Evolutionary conservation across 2,888 invertebrate genomes (phyloP).

Genomic region (Macropis europaea): DNA sequence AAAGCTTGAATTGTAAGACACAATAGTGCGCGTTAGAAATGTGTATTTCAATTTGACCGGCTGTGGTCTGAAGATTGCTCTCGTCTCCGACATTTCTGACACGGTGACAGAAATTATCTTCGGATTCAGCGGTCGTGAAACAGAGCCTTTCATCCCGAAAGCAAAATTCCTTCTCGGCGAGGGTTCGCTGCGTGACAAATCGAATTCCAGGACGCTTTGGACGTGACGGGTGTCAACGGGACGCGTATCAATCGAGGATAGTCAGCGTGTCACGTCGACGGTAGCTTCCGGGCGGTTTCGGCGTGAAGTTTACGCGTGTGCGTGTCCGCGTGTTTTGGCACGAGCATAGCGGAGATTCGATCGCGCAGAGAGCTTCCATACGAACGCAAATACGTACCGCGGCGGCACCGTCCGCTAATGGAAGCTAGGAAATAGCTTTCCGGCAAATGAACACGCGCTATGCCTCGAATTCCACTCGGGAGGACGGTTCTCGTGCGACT

Average conservation of each 20-base stretch:
- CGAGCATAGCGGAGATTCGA: conserved; percentile 8
- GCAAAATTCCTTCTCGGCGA: too few relatives aligned
- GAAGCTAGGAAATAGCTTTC: conserved; percentile 65
- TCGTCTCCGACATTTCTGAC: too few relatives aligned
- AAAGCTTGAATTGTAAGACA: too few relatives aligned
- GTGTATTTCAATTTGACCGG: too few relatives aligned
- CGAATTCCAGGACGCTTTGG: too few relatives aligned
- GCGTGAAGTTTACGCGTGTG: neutral
- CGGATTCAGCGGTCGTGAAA: too few relatives aligned
- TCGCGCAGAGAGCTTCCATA: conserved; percentile 2
- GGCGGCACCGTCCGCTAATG: conserved; percentile 53
- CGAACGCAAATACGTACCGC: conserved; percentile 24
- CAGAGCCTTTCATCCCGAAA: too few relatives aligned
- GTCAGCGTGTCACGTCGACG: neutral
- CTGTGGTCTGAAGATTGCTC: too few relatives aligned
- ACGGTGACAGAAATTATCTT: too few relatives aligned
- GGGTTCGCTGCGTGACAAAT: too few relatives aligned
- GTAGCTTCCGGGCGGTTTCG: neutral
- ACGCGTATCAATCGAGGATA: neutral
- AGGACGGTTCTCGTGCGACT: conserved; percentile 54
- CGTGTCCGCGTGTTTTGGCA: neutral
- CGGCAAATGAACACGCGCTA: conserved; percentile 69
- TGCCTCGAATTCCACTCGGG: conserved; percentile 55
- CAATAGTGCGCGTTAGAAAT: too few relatives aligned
- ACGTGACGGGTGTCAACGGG: too few relatives aligned